A percentile compares a stretch with the other conserved stretches of the same genome.
phyloP scores from a whole-genome alignment of 2,113 vertebrate genomes.

The Melanocharis versteri region DNA sequence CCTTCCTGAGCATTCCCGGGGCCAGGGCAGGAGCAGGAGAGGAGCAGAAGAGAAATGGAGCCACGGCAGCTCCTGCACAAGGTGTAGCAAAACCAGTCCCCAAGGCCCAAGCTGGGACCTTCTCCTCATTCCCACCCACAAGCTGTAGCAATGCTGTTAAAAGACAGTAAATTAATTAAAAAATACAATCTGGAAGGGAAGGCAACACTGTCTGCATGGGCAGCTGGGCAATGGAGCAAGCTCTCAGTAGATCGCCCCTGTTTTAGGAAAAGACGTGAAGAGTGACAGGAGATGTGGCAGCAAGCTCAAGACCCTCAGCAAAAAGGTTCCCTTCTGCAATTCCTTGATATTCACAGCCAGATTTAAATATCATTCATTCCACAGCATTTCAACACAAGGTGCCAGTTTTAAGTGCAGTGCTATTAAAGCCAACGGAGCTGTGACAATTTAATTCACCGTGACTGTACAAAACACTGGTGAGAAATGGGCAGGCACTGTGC shows the following conservation, averaged over 20 bases:
- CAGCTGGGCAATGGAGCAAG: background rate
- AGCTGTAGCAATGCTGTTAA: background rate
- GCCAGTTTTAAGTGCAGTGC: background rate
- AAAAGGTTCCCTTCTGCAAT: background rate
- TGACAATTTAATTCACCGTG: background rate
- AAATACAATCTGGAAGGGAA: background rate
- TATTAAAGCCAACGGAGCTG: background rate
- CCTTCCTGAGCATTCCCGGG: background rate
- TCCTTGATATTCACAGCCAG: background rate
- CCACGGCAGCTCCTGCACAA: background rate
- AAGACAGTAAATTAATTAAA: background rate
- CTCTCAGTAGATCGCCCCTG: background rate
- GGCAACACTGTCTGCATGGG: rapidly evolving
- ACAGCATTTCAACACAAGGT: background rate
- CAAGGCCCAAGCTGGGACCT: background rate
- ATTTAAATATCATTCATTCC: background rate
- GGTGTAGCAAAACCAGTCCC: background rate
- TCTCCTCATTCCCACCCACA: background rate
- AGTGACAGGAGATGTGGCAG: background rate
- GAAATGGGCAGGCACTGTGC: background rate
- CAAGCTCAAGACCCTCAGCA: background rate
- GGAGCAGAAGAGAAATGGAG: background rate
- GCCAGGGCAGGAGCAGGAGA: background rate
- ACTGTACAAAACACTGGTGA: background rate
- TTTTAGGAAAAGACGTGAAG: background rate